Conservation (phyloP, 1,140 invertebrate species). For the Aphelenchoides avenae region DNA sequence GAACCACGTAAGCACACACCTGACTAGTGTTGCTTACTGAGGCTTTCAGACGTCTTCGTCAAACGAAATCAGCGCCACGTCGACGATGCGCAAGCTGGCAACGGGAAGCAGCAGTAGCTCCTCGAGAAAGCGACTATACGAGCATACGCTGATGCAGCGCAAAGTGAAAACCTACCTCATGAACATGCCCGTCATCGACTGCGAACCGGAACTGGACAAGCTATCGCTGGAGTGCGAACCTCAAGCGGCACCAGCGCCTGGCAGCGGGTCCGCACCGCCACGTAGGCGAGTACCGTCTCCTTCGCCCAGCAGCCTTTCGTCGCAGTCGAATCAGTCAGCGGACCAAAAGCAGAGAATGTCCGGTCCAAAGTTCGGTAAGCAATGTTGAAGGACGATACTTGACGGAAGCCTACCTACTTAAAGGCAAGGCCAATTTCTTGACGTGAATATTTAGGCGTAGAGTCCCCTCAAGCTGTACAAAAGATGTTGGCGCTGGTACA, state of each 20-base stretch:
- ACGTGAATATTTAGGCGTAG: slow-evolving; percentile 68
- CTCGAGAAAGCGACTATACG: slow-evolving; percentile 54
- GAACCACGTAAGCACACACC: slow-evolving; percentile 11
- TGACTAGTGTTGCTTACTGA: not conserved
- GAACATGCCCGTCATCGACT: slow-evolving; percentile 81
- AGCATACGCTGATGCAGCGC: slow-evolving; percentile 84
- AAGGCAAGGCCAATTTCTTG: slow-evolving; percentile 13
- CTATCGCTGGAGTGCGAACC: slow-evolving; percentile 85
- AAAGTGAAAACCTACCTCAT: slow-evolving; percentile 89
- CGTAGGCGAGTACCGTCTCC: slow-evolving; percentile 79
- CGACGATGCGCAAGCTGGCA: slow-evolving; percentile 69
- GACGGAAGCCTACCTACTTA: slow-evolving; percentile 11
- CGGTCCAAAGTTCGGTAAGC: slow-evolving; percentile 68
- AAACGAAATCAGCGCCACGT: slow-evolving; percentile 61
- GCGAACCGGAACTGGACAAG: slow-evolving; percentile 79
- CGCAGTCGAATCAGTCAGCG: slow-evolving; percentile 65
- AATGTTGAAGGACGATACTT: slow-evolving; percentile 15
- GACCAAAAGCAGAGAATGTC: slow-evolving; percentile 41
- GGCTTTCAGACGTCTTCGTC: slow-evolving; percentile 8
- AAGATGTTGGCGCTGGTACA: slow-evolving; percentile 82
- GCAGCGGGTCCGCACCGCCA: slow-evolving; percentile 62
- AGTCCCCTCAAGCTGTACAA: slow-evolving; percentile 86
- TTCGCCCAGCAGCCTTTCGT: slow-evolving; percentile 76
- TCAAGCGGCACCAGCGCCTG: slow-evolving; percentile 60
- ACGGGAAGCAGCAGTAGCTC: slow-evolving; percentile 14